phyloP scores from a whole-genome alignment of 2,888 invertebrate species.

The Chymomyza procnemis region DNA sequence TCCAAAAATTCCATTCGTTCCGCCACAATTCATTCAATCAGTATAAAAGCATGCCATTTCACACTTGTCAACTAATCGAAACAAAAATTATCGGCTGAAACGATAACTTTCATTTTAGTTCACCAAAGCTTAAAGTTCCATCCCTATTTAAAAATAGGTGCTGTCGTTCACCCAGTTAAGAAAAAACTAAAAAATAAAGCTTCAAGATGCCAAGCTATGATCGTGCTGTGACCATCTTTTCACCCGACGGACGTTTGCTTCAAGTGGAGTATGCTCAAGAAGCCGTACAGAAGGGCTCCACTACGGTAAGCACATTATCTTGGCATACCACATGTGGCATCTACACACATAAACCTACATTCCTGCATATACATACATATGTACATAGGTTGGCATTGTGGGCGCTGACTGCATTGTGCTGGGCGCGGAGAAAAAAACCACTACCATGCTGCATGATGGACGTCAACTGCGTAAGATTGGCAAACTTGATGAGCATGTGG shows the following conservation, averaged over 20 bases:
- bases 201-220: slow-evolving; percentile 85
- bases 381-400: slow-evolving; percentile 92
- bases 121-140: too few relatives aligned
- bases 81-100: too few relatives aligned
- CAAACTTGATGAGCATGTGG: slow-evolving; percentile 96
- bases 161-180: too few relatives aligned
- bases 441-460: slow-evolving; percentile 98
- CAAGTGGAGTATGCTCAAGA: slow-evolving; percentile 99
- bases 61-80: too few relatives aligned
- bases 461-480: slow-evolving; percentile 98
- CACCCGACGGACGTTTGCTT: slow-evolving; percentile 98
- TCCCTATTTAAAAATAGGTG: too few relatives aligned
- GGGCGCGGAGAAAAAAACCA: slow-evolving; percentile 98
- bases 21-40: too few relatives aligned
- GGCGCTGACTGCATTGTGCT: slow-evolving; percentile 96
- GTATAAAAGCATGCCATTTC: too few relatives aligned
- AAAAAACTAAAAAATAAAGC: too few relatives aligned
- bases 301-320: slow-evolving; percentile 87
- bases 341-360: too few relatives aligned
- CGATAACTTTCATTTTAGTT: too few relatives aligned
- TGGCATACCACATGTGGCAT: too few relatives aligned
- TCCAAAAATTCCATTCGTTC: too few relatives aligned
- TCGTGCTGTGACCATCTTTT: slow-evolving; percentile 99
- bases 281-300: slow-evolving; percentile 98
- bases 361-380: background rate